phyloP scores from a whole-genome alignment of 2,888 invertebrate genomes.

The Synanthedon vespiformis region DNA sequence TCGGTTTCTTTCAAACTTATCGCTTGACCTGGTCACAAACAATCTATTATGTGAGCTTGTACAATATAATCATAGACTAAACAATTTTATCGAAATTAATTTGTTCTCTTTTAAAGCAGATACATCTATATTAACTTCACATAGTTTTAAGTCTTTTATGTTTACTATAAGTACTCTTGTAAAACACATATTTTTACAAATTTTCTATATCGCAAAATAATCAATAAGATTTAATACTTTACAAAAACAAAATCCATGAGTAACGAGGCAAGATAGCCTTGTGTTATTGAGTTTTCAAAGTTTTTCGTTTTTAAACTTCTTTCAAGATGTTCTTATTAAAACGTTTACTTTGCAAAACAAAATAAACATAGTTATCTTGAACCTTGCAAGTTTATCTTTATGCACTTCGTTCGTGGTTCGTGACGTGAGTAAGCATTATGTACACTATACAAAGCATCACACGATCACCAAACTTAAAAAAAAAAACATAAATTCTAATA shows the following conservation, averaged over 20 bases:
- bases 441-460: slow-evolving; percentile 10
- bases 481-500: too few species aligned
- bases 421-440: slow-evolving; percentile 17
- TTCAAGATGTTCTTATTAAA: too few species aligned
- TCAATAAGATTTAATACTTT: too few species aligned
- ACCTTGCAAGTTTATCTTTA: background rate
- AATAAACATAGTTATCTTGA: background rate
- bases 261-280: background rate
- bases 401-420: slow-evolving; percentile 8
- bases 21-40: slow-evolving; percentile 44
- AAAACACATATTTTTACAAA: too few species aligned
- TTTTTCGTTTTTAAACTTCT: too few species aligned
- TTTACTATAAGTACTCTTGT: too few species aligned
- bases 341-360: background rate
- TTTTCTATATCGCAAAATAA: background rate
- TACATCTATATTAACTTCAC: too few species aligned
- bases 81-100: too few species aligned
- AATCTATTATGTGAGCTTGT: slow-evolving; percentile 1
- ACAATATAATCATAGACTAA: background rate
- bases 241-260: background rate
- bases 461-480: too few species aligned
- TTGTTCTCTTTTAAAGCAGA: too few species aligned
- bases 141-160: too few species aligned
- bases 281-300: too few species aligned
- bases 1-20: slow-evolving; percentile 43